Percentiles rank a stretch among this genome's conserved stretches.
Conservation (phyloP, 64 coral and sea anemone species). For the Catalaphyllia jardinei region DNA sequence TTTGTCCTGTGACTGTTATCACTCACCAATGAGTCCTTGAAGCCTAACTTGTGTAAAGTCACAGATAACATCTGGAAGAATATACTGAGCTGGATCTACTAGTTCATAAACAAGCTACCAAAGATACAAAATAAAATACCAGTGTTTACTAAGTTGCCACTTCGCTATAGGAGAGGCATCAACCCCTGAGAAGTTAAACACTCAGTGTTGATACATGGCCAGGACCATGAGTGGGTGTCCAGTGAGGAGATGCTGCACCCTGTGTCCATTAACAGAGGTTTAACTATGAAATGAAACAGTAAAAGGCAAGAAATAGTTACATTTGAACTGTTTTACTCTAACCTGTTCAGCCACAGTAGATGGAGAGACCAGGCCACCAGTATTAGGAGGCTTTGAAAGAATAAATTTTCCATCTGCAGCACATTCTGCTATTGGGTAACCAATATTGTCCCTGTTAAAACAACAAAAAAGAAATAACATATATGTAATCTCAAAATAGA, state of each 20-base stretch:
- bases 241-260: too few relatives aligned
- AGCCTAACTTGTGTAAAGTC: slow-evolving; percentile 90
- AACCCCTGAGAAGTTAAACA: too few relatives aligned
- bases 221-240: too few relatives aligned
- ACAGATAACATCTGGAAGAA: slow-evolving; percentile 93
- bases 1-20: too few relatives aligned
- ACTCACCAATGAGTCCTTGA: slow-evolving; percentile 87
- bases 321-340: not conserved
- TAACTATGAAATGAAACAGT: too few relatives aligned
- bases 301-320: not conserved
- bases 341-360: slow-evolving; percentile 95
- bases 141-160: not conserved
- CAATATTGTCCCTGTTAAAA: slow-evolving; percentile 90
- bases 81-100: slow-evolving; percentile 92
- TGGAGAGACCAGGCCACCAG: slow-evolving; percentile 87
- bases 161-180: too few relatives aligned
- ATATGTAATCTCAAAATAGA: too few relatives aligned
- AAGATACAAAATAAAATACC: not conserved
- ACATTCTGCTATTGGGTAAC: slow-evolving; percentile 96
- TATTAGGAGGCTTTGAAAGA: slow-evolving; percentile 94
- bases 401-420: slow-evolving; percentile 92
- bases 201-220: too few relatives aligned
- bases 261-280: too few relatives aligned
- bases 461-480: not conserved
- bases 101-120: slow-evolving; percentile 92